Evolutionary conservation across 2,797 vertebrate genomes (phyloP).

Genomic region (Gobio occitaniae): DNA sequence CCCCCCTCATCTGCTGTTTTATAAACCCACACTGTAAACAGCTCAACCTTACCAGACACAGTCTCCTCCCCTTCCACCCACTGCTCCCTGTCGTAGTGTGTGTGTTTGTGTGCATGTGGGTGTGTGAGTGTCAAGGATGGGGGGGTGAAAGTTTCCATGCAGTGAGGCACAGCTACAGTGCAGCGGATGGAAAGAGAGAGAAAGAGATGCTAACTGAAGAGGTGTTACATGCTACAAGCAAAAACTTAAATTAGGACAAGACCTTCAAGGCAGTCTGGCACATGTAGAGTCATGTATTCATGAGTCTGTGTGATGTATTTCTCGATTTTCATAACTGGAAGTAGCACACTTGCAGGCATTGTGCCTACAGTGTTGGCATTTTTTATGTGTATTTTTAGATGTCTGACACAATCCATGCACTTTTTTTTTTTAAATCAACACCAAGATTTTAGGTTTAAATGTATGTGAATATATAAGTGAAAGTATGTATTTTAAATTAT

Average conservation of each 20-base stretch:
- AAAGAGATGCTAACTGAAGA: conserved; percentile 48
- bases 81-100: conserved; percentile 46
- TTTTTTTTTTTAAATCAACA: neutral
- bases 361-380: neutral
- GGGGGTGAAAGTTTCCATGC: conserved; percentile 60
- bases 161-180: conserved; percentile 48
- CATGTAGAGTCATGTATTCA: conserved; percentile 5
- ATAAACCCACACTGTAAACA: conserved; percentile 66
- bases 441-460: neutral
- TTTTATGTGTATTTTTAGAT: neutral
- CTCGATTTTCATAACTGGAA: conserved; percentile 3
- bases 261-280: conserved; percentile 48
- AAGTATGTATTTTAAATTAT: neutral
- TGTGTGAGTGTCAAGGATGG: conserved; percentile 48
- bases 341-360: neutral
- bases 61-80: conserved; percentile 63
- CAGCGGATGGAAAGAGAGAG: conserved; percentile 47
- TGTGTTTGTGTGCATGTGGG: conserved; percentile 53
- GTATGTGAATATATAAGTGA: neutral
- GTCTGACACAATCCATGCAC: neutral
- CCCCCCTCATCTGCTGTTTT: conserved; percentile 63
- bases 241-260: conserved; percentile 49
- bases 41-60: conserved; percentile 63
- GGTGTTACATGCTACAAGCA: conserved; percentile 50
- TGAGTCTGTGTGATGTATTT: conserved; percentile 35